A percentile compares a stretch with the other conserved stretches of the same genome.
phyloP scores from a whole-genome alignment of 64 coral and sea anemone species.

The Stichodactyla mertensii region DNA sequence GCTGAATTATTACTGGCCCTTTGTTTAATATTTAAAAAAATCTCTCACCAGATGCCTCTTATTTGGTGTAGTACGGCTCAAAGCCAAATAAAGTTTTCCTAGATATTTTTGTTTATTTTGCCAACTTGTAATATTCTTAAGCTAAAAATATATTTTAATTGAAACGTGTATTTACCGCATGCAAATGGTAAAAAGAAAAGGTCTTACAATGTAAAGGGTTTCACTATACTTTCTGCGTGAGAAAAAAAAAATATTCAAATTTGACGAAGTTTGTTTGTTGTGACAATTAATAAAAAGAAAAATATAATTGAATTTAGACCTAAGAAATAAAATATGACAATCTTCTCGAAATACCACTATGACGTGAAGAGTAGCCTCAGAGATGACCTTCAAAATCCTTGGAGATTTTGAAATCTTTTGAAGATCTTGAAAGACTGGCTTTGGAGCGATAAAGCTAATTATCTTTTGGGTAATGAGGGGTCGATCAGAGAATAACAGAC shows the following conservation, averaged over 20 bases:
- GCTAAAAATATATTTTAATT: neutral
- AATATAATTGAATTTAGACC: neutral
- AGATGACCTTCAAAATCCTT: slow-evolving; percentile 14
- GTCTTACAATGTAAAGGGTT: too few species aligned
- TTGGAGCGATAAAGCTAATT: neutral
- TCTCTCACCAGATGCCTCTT: neutral
- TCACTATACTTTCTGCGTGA: too few species aligned
- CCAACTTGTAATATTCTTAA: neutral
- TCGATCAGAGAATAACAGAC: neutral
- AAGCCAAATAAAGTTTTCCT: neutral
- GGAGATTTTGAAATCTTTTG: slow-evolving; percentile 11
- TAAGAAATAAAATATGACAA: neutral
- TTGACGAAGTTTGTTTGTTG: neutral
- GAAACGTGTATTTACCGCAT: neutral
- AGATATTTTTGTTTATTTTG: neutral
- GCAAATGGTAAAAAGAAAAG: neutral
- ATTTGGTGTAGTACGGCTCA: neutral
- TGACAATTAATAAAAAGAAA: neutral
- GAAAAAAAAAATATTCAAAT: neutral
- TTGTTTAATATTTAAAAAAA: neutral
- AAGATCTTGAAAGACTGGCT: slow-evolving; percentile 8
- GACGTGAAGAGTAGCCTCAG: neutral
- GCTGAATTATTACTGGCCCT: neutral
- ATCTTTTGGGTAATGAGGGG: neutral
- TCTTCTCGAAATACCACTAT: neutral